These are phyloP conservation scores for Sminthopsis crassicaudata DNA, from an alignment of 2,113 vertebrate species.

Conservation along the genomic window DNA sequence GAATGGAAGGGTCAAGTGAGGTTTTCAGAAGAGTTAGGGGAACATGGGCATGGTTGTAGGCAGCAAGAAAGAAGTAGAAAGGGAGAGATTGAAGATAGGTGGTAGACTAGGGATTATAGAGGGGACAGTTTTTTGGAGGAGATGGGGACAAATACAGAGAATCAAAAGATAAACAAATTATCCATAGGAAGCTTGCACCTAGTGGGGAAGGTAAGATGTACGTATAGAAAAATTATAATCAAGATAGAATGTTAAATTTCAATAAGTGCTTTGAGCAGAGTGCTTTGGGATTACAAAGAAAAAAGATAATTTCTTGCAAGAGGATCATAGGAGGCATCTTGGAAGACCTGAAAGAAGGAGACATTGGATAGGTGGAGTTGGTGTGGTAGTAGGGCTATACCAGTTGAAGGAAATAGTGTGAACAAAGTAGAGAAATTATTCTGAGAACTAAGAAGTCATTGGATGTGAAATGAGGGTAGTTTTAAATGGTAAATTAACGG, in stretches of 20 bases:
- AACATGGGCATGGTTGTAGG: neutral
- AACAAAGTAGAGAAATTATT: neutral
- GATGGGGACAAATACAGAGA: neutral
- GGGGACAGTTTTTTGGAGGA: neutral
- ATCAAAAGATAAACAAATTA: neutral
- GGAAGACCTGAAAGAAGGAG: neutral
- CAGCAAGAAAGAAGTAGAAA: neutral
- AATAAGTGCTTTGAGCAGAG: neutral
- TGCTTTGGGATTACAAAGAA: neutral
- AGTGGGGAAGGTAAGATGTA: neutral
- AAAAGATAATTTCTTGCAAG: neutral
- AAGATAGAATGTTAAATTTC: neutral
- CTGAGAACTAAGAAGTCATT: neutral
- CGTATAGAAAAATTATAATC: neutral
- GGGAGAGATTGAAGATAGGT: neutral
- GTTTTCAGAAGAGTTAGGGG: neutral
- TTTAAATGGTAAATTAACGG: neutral
- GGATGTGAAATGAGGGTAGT: neutral
- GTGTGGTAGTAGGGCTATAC: neutral
- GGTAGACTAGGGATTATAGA: neutral
- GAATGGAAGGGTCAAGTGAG: neutral
- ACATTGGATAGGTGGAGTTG: neutral
- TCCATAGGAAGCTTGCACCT: neutral
- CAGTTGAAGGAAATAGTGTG: neutral
- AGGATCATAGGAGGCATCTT: neutral